Evolutionary conservation across 2,888 invertebrate species (phyloP), one percentile per base, ranked within the genome.

Genomic region (Rhagonycha fulva): DNA sequence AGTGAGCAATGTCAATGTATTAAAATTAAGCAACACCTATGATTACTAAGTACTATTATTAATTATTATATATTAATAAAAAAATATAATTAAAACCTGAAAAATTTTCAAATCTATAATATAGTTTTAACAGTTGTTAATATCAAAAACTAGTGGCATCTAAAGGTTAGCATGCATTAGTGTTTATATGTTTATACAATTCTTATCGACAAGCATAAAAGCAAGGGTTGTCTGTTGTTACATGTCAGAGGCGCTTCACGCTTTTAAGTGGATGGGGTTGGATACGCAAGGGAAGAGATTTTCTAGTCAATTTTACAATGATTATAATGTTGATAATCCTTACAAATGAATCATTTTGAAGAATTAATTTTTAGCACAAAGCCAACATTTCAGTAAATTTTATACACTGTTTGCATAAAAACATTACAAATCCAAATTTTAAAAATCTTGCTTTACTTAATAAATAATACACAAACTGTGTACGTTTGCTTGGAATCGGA

Each of bases 271-370:
- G 84, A 84, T 82, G 80, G 83, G 81, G 82, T 82, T 78, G 82
- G 78, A 81, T 80, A 79, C 80, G 82, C 81, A 81, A 81, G 84
- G 85, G 85, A 83, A 82, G 82, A 84, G 85, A 87, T 87, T 87
- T 87, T 87, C 86, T 86, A 87, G 86, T 86, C 87, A 86, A 87
- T 87, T 86, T 86, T 86, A 85, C 86, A 85, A 84, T 84, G 85
- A 85, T 76, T 74, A 78, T 76, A 76, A 61, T 72, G 75, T 77
- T 80, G 83, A 81, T 84, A 83, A 84, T 84, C 84, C 84, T 80
- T 74, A 74, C 47, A 47, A n/a, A n/a, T 47, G 47, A 47, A 47
- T 10, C n/a, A 47, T 47, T n/a, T n/a, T n/a, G 4, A 47, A 47
- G 47, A 47, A 47, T 47, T 47, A 47, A 47, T n/a, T 47, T n/a